Evolutionary conservation across 2,888 invertebrate genomes (phyloP).

Genomic region (Polylopha cassiicola): DNA sequence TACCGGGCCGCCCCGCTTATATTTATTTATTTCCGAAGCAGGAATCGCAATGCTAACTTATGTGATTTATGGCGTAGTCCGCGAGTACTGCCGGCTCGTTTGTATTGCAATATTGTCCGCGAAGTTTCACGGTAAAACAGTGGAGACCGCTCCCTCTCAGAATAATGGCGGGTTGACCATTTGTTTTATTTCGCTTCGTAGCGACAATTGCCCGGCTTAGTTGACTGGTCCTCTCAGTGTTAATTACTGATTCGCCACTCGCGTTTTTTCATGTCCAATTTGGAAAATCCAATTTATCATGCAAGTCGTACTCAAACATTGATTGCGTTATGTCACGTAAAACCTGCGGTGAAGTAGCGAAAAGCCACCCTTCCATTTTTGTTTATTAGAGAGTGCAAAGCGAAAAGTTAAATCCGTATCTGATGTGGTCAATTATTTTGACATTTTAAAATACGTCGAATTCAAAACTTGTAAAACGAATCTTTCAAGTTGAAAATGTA

Average conservation of each 20-base stretch:
- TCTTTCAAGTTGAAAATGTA: no score
- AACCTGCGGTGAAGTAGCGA: slow-evolving; percentile 20
- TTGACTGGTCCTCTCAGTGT: slow-evolving; percentile 41
- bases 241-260: slow-evolving; percentile 48
- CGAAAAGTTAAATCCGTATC: no score
- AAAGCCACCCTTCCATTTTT: slow-evolving; percentile 16
- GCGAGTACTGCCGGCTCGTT: slow-evolving; percentile 42
- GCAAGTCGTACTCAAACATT: slow-evolving; percentile 20
- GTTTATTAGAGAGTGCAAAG: no score
- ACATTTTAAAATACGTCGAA: no score
- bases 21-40: slow-evolving; percentile 58
- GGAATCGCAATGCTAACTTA: slow-evolving; percentile 54
- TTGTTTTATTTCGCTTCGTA: slow-evolving; percentile 49
- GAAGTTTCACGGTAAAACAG: slow-evolving; percentile 42
- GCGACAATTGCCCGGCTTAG: slow-evolving; percentile 44
- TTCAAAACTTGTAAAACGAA: no score
- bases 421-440: no score
- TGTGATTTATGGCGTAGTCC: slow-evolving; percentile 52
- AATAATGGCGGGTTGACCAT: slow-evolving; percentile 37
- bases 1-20: slow-evolving; percentile 35
- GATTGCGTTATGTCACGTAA: slow-evolving; percentile 1
- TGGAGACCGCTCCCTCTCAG: slow-evolving; percentile 32
- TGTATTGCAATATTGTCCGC: slow-evolving; percentile 53
- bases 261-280: slow-evolving; percentile 32
- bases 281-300: slow-evolving; percentile 43